These are phyloP conservation scores for Entosphenus tridentatus DNA, from an alignment of 2,113 vertebrate species.

Conservation along the genomic window DNA sequence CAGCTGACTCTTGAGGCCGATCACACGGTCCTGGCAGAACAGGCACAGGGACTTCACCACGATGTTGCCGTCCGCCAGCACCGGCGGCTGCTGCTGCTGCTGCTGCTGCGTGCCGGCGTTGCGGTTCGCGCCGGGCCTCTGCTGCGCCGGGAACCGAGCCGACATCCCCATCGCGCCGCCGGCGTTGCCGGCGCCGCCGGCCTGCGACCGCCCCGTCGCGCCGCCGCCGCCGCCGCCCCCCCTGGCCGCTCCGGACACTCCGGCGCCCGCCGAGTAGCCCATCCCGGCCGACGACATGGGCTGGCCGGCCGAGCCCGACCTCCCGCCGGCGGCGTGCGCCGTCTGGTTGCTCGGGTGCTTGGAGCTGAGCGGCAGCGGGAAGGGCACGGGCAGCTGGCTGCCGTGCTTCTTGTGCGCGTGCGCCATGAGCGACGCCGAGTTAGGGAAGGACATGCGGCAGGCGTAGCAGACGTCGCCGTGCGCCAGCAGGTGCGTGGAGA, in stretches of 20 bases:
- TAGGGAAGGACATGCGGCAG: conserved; percentile 2
- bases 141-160: neutral
- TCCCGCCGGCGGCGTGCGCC: neutral
- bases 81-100: neutral
- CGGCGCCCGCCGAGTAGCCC: neutral
- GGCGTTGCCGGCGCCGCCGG: neutral
- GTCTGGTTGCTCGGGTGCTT: neutral
- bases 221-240: neutral
- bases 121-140: neutral
- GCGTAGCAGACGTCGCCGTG: neutral
- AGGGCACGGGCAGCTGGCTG: neutral
- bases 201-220: neutral
- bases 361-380: no score
- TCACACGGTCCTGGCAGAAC: neutral
- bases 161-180: neutral
- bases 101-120: neutral
- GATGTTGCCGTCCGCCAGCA: neutral
- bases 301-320: neutral
- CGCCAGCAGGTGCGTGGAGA: neutral
- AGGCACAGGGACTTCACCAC: neutral
- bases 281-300: neutral
- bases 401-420: conserved; percentile 1
- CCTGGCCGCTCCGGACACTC: neutral
- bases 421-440: neutral
- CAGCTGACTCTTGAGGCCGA: neutral